Evolutionary conservation across 2,888 invertebrate genomes (phyloP).

Genomic region (Pseudolycoriella hygida): DNA sequence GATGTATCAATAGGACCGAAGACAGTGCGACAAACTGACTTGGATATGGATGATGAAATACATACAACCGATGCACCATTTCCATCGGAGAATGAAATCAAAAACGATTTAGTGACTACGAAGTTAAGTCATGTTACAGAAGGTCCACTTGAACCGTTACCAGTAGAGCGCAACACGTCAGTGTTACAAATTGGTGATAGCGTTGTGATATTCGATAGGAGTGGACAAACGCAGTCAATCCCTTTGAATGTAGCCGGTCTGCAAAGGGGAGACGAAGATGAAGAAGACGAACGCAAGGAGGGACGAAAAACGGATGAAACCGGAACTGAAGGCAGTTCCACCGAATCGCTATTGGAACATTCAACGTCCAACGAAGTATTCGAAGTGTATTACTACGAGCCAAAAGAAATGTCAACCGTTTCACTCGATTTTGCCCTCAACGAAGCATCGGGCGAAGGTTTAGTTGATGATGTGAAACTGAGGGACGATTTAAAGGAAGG

Average conservation of each 20-base stretch:
- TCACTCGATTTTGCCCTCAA: neutral
- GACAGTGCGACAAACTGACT: constrained; percentile 8
- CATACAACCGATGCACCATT: neutral
- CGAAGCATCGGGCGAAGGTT: neutral
- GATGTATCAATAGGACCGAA: constrained; percentile 9
- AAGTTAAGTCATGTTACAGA: too few relatives aligned
- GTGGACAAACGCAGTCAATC: constrained; percentile 16
- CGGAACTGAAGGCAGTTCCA: neutral
- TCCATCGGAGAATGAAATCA: neutral
- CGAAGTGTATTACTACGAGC: neutral
- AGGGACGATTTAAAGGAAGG: neutral
- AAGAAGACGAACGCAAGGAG: neutral
- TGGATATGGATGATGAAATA: neutral
- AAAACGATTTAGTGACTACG: too few relatives aligned
- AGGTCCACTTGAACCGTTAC: too few relatives aligned
- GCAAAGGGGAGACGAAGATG: constrained; percentile 20
- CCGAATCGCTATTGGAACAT: neutral
- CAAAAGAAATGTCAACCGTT: neutral
- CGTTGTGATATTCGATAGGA: constrained; percentile 10
- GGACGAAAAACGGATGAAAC: neutral
- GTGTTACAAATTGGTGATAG: too few relatives aligned
- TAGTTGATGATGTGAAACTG: too few relatives aligned
- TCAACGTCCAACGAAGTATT: neutral
- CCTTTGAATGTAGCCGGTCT: constrained; percentile 30
- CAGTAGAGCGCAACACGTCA: too few relatives aligned